Percentiles rank a stretch among this genome's conserved stretches.
phyloP scores from a whole-genome alignment of 2,888 invertebrate genomes.

The Nebria salina region DNA sequence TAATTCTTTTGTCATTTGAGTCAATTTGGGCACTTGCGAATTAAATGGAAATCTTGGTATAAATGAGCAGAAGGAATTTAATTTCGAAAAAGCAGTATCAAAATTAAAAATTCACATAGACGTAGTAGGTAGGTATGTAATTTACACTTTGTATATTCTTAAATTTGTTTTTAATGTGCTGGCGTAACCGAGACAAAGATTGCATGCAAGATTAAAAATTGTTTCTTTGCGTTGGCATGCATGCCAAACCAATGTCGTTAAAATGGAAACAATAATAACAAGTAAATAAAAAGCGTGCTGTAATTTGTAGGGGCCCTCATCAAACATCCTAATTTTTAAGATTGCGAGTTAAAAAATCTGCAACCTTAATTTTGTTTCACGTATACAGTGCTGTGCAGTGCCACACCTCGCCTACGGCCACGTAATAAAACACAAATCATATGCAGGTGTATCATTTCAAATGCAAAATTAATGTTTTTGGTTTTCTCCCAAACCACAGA shows the following conservation, averaged over 20 bases:
- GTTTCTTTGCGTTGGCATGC: neutral
- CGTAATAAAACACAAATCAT: neutral
- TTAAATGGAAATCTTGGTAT: too few species aligned
- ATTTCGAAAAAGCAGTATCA: neutral
- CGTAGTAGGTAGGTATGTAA: neutral
- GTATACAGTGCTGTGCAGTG: neutral
- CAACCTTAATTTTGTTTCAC: neutral
- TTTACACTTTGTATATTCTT: neutral
- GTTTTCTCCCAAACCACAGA: neutral
- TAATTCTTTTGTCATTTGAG: neutral
- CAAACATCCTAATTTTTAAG: constrained; percentile 16
- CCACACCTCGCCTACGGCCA: neutral
- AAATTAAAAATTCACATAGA: neutral
- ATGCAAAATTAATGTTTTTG: neutral
- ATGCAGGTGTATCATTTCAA: constrained; percentile 1
- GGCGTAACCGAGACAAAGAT: neutral
- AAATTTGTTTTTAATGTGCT: constrained; percentile 1
- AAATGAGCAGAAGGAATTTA: too few species aligned
- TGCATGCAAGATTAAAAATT: neutral
- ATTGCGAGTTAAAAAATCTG: neutral
- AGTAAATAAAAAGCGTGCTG: neutral
- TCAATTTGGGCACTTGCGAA: neutral
- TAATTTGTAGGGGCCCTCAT: constrained; percentile 8
- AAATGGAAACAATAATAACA: neutral
- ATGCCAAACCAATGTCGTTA: neutral